Evolutionary conservation across 2,797 vertebrate genomes (phyloP).

Genomic region (Pogoniulus pusillus): DNA sequence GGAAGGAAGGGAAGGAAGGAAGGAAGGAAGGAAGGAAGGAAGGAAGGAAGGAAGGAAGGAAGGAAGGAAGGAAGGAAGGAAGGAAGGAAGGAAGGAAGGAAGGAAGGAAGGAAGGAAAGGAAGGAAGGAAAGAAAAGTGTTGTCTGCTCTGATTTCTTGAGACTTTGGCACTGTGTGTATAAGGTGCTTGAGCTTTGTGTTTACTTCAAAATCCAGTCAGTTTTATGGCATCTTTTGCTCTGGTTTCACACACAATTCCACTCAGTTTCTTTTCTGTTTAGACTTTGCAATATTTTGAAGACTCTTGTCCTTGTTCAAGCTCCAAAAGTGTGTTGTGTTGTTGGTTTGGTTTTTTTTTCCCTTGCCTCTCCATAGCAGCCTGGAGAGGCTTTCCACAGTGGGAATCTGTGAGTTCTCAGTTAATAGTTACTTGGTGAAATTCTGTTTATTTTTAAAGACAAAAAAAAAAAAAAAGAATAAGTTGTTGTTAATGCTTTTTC

Average conservation of each 20-base stretch:
- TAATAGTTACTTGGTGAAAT: not conserved
- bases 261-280: not conserved
- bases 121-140: no score
- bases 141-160: not conserved
- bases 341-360: not conserved
- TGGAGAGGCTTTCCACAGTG: not conserved
- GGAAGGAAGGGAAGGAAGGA: no score
- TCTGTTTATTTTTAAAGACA: not conserved
- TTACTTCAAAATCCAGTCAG: not conserved
- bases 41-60: no score
- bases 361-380: not conserved
- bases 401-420: not conserved
- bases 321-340: not conserved
- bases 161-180: not conserved
- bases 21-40: no score
- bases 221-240: fast-evolving
- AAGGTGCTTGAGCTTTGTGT: not conserved
- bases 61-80: no score
- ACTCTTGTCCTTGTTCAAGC: not conserved
- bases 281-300: not conserved
- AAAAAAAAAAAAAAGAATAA: not conserved
- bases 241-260: not conserved
- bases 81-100: no score
- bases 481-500: not conserved
- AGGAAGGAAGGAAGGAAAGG: no score